Percentiles rank a stretch among this genome's conserved stretches.
These are phyloP conservation scores for Pteropus alecto DNA, from an alignment of 2,113 vertebrate species.

Conservation along the genomic window DNA sequence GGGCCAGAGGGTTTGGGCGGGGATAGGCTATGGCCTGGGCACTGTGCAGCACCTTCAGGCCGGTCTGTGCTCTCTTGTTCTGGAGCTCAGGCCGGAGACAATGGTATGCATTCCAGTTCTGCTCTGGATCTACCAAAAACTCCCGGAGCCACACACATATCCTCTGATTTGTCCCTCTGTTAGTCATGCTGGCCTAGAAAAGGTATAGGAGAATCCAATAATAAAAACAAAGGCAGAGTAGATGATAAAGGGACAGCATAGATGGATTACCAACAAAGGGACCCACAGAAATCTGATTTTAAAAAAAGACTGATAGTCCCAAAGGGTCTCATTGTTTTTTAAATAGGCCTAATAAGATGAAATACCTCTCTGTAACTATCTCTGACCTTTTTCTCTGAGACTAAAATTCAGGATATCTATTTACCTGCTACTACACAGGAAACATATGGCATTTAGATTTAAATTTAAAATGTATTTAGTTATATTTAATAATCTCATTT, in stretches of 20 bases:
- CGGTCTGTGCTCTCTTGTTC: neutral
- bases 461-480: conserved; percentile 50
- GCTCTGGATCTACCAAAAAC: conserved; percentile 96
- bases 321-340: conserved; percentile 27
- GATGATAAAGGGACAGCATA: conserved; percentile 70
- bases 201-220: conserved; percentile 74
- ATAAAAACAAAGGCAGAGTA: conserved; percentile 56
- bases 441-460: conserved; percentile 54
- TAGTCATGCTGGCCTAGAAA: conserved; percentile 88
- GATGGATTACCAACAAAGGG: conserved; percentile 76
- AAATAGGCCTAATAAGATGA: conserved; percentile 64
- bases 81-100: neutral
- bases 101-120: conserved; percentile 97
- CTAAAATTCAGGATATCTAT: conserved; percentile 43
- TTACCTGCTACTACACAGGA: conserved; percentile 28
- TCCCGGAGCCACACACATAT: conserved; percentile 93
- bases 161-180: conserved; percentile 90
- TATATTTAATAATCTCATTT: conserved; percentile 58
- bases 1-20: neutral
- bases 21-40: neutral
- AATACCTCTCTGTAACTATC: conserved; percentile 63
- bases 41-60: neutral
- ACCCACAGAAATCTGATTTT: conserved; percentile 66
- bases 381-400: conserved; percentile 72
- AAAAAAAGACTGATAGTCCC: neutral